phyloP scores from a whole-genome alignment of 2,797 vertebrate species.

The Scyliorhinus canicula region DNA sequence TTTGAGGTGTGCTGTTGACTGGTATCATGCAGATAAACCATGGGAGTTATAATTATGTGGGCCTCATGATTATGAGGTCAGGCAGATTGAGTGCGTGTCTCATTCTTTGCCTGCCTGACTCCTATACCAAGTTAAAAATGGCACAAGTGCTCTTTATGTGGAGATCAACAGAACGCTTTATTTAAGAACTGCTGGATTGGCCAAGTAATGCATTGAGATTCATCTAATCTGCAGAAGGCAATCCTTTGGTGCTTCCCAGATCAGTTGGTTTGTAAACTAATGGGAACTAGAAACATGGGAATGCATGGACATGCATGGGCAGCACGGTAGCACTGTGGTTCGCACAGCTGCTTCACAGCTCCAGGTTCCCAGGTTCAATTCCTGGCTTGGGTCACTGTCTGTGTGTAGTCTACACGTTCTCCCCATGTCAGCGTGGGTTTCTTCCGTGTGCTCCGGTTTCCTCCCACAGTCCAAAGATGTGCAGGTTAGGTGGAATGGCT shows the following conservation, averaged over 20 bases:
- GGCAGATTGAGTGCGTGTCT: neutral
- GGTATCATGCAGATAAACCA: neutral
- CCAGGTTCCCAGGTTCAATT: no score
- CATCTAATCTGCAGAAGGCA: neutral
- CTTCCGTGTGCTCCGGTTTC: no score
- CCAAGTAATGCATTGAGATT: neutral
- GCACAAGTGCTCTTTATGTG: neutral
- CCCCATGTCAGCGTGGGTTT: no score
- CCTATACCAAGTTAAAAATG: neutral
- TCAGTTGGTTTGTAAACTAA: neutral
- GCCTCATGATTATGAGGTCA: neutral
- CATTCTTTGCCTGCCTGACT: neutral
- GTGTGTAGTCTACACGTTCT: no score
- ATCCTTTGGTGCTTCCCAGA: neutral
- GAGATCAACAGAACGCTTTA: neutral
- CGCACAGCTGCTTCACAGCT: no score
- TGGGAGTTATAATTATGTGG: neutral
- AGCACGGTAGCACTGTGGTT: no score
- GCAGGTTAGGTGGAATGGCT: no score
- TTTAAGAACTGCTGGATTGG: neutral
- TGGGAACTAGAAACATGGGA: neutral
- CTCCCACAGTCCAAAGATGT: no score
- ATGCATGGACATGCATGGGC: no score
- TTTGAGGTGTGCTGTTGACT: neutral
- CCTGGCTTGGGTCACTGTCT: no score